These are phyloP conservation scores for Cherax destructor DNA, from an alignment of 1,140 invertebrate species.

Conservation along the genomic window DNA sequence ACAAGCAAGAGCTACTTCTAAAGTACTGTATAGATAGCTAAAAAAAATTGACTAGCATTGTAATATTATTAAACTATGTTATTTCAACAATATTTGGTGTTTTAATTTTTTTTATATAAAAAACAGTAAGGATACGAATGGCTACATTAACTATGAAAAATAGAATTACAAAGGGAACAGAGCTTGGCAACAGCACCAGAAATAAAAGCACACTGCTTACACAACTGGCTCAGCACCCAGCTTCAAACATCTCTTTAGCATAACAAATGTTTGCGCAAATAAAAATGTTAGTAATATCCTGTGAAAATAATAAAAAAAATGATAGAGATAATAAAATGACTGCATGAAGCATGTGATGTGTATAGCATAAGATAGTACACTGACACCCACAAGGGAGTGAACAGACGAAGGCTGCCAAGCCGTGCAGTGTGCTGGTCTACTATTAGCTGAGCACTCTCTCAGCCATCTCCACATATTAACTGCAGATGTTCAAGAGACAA, in stretches of 20 bases:
- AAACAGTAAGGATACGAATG: neutral
- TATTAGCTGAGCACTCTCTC: slow-evolving; percentile 33
- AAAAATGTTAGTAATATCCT: slow-evolving; percentile 56
- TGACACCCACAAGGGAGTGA: slow-evolving; percentile 7
- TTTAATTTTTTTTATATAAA: neutral
- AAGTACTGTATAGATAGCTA: too few species aligned
- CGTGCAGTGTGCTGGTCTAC: slow-evolving; percentile 47
- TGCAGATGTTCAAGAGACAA: slow-evolving; percentile 10
- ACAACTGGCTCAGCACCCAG: slow-evolving; percentile 24
- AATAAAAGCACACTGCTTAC: slow-evolving; percentile 48
- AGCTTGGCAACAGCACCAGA: slow-evolving; percentile 43
- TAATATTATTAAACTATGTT: too few species aligned
- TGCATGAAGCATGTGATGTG: slow-evolving; percentile 45
- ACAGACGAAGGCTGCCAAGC: slow-evolving; percentile 4
- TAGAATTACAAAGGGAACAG: neutral
- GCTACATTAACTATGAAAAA: slow-evolving; percentile 23
- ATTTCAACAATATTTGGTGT: neutral
- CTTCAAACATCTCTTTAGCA: slow-evolving; percentile 34
- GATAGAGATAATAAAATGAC: slow-evolving; percentile 79
- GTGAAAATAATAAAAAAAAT: slow-evolving; percentile 51
- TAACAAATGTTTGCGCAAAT: slow-evolving; percentile 33
- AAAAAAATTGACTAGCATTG: too few species aligned
- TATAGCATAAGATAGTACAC: slow-evolving; percentile 27
- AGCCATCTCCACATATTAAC: neutral
- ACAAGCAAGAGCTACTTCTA: too few species aligned